Conservation (phyloP, 2,797 vertebrate genomes). For the Anniella stebbinsi region DNA sequence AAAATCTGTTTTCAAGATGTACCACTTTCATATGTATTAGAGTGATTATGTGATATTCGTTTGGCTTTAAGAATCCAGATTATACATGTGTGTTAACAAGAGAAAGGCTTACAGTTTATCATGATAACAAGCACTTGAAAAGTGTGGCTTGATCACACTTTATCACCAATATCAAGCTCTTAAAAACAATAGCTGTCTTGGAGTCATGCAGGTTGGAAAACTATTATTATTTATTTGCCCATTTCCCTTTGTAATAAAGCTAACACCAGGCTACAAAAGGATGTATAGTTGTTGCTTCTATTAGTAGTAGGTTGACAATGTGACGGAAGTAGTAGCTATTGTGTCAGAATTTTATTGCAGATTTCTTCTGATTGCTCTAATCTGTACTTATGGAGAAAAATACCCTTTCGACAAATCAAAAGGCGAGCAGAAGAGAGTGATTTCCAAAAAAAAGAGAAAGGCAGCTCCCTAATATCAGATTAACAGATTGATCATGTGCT, state of each 20-base stretch:
- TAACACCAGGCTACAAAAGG: neutral
- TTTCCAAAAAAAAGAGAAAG: slow-evolving; percentile 52
- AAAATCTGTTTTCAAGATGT: neutral
- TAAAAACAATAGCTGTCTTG: neutral
- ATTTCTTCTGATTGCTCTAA: slow-evolving; percentile 34
- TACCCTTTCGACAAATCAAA: slow-evolving; percentile 50
- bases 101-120: neutral
- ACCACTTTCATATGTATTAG: no score
- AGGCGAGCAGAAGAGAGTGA: slow-evolving; percentile 70
- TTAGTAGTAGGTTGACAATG: neutral
- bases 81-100: neutral
- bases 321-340: neutral
- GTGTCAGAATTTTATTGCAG: slow-evolving; percentile 13
- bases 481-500: slow-evolving; percentile 50
- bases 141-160: neutral
- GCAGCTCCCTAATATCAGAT: slow-evolving; percentile 46
- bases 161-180: neutral
- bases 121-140: neutral
- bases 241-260: neutral
- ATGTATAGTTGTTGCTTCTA: neutral
- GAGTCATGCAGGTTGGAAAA: neutral
- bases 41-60: neutral
- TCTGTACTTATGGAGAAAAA: slow-evolving; percentile 27
- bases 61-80: neutral
- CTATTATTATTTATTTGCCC: no score